Conservation (phyloP, 2,113 vertebrate genomes). For the Cheilinus undulatus region DNA sequence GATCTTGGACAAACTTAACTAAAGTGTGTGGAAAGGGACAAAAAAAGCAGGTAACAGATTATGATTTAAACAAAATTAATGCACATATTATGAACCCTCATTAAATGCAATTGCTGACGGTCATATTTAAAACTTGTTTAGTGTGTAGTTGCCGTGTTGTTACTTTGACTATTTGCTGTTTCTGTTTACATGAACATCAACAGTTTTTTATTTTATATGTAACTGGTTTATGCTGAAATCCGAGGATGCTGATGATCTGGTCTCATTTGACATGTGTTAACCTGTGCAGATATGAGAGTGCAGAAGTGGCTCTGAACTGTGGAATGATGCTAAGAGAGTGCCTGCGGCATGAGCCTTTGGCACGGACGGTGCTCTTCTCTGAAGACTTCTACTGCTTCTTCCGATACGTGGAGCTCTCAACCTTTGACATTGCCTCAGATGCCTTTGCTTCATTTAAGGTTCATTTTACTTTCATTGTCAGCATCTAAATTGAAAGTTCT, state of each 20-base stretch:
- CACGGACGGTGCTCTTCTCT: conserved; percentile 82
- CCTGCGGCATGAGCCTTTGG: conserved; percentile 86
- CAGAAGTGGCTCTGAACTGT: conserved; percentile 87
- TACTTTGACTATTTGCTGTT: not conserved
- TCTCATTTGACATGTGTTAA: conserved; percentile 28
- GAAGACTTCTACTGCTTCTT: conserved; percentile 86
- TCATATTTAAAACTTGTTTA: conserved; percentile 2
- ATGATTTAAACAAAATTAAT: too few relatives aligned
- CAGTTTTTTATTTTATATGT: conserved; percentile 1
- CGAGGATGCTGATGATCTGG: not conserved
- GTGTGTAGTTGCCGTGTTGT: not conserved
- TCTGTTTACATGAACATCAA: conserved; percentile 1
- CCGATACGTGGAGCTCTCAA: conserved; percentile 85
- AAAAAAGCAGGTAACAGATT: too few relatives aligned
- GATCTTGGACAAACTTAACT: too few relatives aligned
- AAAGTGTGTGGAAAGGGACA: too few relatives aligned
- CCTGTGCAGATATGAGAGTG: conserved; percentile 81
- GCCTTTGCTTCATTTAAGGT: conserved; percentile 88
- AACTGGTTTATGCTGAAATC: not conserved
- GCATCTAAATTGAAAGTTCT: not conserved
- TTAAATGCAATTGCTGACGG: too few relatives aligned
- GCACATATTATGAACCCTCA: too few relatives aligned
- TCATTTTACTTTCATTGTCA: not conserved
- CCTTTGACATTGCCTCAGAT: conserved; percentile 87
- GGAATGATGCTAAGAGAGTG: conserved; percentile 88